Percentiles rank a stretch among this genome's conserved stretches.
Evolutionary conservation across 64 coral and sea anemone species (phyloP).

Genomic region (Orbicella faveolata): DNA sequence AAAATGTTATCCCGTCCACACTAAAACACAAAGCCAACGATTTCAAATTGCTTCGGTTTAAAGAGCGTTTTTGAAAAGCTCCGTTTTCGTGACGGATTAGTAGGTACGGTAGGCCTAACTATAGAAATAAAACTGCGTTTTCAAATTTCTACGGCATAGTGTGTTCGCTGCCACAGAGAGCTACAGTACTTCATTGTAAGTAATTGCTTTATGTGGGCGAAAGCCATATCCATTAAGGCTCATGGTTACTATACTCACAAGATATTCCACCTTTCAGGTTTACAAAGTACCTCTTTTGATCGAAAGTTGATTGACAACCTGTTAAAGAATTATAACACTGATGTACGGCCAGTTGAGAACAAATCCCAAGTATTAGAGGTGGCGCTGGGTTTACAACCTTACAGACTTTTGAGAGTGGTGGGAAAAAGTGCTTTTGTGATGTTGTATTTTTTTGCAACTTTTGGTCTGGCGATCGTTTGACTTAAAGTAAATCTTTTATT

Average conservation of each 20-base stretch:
- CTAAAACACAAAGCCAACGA: too few species aligned
- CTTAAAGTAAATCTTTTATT: not conserved
- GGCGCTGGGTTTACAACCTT: not conserved
- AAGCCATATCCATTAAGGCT: not conserved
- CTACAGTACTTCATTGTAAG: too few species aligned
- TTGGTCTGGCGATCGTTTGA: not conserved
- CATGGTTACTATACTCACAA: not conserved
- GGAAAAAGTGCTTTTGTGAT: not conserved
- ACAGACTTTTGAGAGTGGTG: conserved; percentile 29
- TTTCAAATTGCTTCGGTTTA: too few species aligned
- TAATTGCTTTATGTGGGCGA: too few species aligned
- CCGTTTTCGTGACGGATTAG: too few species aligned
- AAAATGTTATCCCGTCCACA: too few species aligned
- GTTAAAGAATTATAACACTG: conserved; percentile 12
- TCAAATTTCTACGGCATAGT: too few species aligned
- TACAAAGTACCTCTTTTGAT: not conserved
- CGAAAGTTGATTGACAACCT: conserved; percentile 1
- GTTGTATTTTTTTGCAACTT: not conserved
- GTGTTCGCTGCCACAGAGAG: too few species aligned
- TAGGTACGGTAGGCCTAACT: too few species aligned
- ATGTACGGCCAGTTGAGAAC: conserved; percentile 31
- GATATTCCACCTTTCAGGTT: not conserved
- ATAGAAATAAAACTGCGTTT: too few species aligned
- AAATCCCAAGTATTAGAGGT: not conserved
- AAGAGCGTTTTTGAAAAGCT: too few species aligned